These are phyloP conservation scores for Drosophila nr. perissopoda DNA, from an alignment of 2,888 invertebrate genomes.

Conservation along the genomic window DNA sequence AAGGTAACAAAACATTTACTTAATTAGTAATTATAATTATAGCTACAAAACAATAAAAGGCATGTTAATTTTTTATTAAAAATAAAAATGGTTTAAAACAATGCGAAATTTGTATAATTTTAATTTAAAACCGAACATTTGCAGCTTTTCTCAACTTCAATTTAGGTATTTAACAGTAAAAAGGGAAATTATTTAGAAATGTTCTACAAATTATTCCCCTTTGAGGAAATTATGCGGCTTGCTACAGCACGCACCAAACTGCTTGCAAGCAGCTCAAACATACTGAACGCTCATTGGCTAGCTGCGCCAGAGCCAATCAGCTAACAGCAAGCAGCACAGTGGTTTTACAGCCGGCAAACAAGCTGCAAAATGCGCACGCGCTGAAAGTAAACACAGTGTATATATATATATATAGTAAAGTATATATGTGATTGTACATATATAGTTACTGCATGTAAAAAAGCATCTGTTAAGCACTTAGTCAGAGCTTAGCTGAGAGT, in stretches of 20 bases:
- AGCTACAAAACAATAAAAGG: constrained; percentile 63
- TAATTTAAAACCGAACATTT: background rate
- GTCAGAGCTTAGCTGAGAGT: constrained; percentile 16
- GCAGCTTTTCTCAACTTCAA: background rate
- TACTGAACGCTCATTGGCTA: constrained; percentile 33
- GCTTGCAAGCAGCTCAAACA: constrained; percentile 45
- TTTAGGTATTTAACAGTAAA: background rate
- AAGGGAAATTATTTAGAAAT: background rate
- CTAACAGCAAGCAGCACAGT: constrained; percentile 20
- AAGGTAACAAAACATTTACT: constrained; percentile 69
- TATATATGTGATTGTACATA: constrained; percentile 1
- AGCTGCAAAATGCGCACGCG: constrained; percentile 40
- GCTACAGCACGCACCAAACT: background rate
- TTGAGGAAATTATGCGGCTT: constrained; percentile 28
- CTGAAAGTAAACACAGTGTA: background rate
- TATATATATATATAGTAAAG: background rate
- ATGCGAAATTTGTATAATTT: background rate
- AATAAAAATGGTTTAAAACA: constrained; percentile 77
- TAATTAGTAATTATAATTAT: constrained; percentile 73
- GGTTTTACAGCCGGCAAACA: constrained; percentile 18
- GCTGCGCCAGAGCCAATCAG: constrained; percentile 26
- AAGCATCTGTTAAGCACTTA: constrained; percentile 34
- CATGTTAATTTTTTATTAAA: constrained; percentile 77
- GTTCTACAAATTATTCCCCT: background rate
- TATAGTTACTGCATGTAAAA: constrained; percentile 12